These are phyloP conservation scores for Polyergus mexicanus DNA, from an alignment of 1,140 invertebrate genomes.

Conservation along the genomic window DNA sequence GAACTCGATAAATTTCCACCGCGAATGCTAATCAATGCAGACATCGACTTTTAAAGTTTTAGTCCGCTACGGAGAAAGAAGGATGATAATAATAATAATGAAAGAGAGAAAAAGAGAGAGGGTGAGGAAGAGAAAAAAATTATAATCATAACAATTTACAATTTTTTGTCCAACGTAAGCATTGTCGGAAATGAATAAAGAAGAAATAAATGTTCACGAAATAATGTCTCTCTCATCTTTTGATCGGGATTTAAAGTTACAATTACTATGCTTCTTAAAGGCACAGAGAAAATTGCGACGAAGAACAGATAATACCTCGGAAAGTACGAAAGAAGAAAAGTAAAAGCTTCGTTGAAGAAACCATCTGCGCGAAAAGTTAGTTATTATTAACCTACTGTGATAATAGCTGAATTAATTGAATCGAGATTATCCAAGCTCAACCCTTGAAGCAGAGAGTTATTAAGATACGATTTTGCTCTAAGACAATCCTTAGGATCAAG, in stretches of 20 bases:
- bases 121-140: background rate
- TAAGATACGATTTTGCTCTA: constrained; percentile 57
- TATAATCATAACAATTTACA: constrained; percentile 54
- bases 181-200: background rate
- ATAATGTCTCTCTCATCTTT: background rate
- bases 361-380: constrained; percentile 33
- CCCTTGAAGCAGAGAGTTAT: constrained; percentile 55
- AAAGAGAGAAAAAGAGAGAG: background rate
- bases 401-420: constrained; percentile 66
- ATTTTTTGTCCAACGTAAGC: background rate
- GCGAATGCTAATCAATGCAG: constrained; percentile 71
- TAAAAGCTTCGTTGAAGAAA: constrained; percentile 40
- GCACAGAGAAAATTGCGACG: constrained; percentile 13
- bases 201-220: background rate
- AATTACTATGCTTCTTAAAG: constrained; percentile 49
- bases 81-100: constrained; percentile 56
- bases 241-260: constrained; percentile 42
- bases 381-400: constrained; percentile 49
- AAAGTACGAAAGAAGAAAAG: constrained; percentile 23
- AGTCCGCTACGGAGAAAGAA: background rate
- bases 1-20: constrained; percentile 68
- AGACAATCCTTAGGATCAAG: constrained; percentile 59
- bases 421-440: constrained; percentile 54
- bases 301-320: constrained; percentile 5
- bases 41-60: constrained; percentile 56